Evolutionary conservation across 1,140 invertebrate species (phyloP).

Genomic region (Brachionus manjavacas): DNA sequence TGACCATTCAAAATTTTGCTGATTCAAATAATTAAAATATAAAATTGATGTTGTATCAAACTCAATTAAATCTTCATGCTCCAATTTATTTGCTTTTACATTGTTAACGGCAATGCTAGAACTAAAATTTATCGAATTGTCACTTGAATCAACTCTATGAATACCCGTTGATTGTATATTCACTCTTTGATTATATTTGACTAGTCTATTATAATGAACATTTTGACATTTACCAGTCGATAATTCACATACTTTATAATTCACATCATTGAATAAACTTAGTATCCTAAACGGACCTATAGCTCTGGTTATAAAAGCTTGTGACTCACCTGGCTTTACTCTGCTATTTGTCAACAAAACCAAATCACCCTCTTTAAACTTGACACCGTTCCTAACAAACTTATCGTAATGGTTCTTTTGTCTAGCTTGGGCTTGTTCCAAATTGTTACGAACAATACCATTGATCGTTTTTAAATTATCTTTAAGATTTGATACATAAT

Average conservation of each 20-base stretch:
- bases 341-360: not conserved
- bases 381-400: constrained; percentile 1
- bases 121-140: not conserved
- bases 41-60: not conserved
- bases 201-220: not conserved
- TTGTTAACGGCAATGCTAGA: not conserved
- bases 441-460: not conserved
- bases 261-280: not conserved
- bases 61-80: not conserved
- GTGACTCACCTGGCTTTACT: not conserved
- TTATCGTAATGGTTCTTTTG: not conserved
- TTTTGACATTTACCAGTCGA: not conserved
- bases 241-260: not conserved
- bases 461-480: not conserved
- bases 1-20: not conserved
- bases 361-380: not conserved
- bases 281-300: not conserved
- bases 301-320: not conserved
- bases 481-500: not conserved
- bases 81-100: not conserved
- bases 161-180: not conserved
- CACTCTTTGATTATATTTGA: not conserved
- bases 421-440: not conserved
- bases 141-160: not conserved
- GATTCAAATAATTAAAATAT: not conserved